Evolutionary conservation across 1,140 invertebrate species (phyloP), one percentile per base, ranked within the genome.

Genomic region (Saccostrea echinata): DNA sequence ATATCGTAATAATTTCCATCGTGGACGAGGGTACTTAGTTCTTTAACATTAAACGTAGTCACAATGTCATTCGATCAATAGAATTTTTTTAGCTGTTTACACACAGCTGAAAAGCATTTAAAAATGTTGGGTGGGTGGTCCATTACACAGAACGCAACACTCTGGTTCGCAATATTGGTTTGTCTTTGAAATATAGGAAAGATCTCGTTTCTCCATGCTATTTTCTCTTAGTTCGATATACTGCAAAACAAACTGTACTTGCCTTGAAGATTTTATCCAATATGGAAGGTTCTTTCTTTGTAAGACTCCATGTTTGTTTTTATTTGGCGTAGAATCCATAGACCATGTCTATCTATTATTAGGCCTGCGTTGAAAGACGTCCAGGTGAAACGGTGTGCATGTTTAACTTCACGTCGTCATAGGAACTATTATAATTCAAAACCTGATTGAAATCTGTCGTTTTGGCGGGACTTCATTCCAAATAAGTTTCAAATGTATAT

Each of bases 101-200:
- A 64, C 57, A n/a, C 57, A 64, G 57, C 6, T 43, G 9, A 64
- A 64, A 76, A 3, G 27, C 27, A 33, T 30, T 76, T 33, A 76
- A 76, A 71, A 76, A 33, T 16, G 68, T 76, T 33, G 33, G 68
- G 68, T 76, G 27, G 68, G 68, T 76, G 68, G 68, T 76, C 68
- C 30, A 16, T 30, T 6, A 76, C 4, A 18, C 18, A 21, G 18
- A 61, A 61, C n/a, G 21, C 55, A 57, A 6, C 4, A 1, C 55
- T 76, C 68, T 76, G 8, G 68, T 33, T 76, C 68, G 12, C 27
- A 27, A 16, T 16, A 76, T 33, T 61, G 55, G n/a, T 61, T 18
- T 18, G 1, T 61, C 18, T 21, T 61, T 61, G n/a, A 61, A 61
- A 61, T 16, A 55, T 61, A n/a, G 55, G 16, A 4, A n/a, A 21